These are phyloP conservation scores for Monoplex corrugatus DNA, from an alignment of 2,888 invertebrate species.

Conservation along the genomic window DNA sequence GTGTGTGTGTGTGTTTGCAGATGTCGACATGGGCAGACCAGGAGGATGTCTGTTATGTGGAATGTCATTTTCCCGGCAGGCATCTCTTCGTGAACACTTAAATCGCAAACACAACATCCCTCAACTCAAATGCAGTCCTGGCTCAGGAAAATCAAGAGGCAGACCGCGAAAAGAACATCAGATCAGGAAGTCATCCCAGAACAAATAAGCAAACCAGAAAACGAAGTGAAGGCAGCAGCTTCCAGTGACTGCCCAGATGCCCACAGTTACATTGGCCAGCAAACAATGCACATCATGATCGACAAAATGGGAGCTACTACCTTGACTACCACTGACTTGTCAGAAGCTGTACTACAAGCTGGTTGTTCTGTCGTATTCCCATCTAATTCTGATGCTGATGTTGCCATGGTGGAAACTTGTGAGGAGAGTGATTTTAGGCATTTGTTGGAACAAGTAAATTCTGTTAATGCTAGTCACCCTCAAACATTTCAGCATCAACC, in stretches of 20 bases:
- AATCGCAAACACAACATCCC: conserved; percentile 63
- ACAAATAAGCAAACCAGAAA: background rate
- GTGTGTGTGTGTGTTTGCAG: conserved; percentile 53
- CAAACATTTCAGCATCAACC: background rate
- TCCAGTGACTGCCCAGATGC: background rate
- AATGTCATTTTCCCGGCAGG: conserved; percentile 62
- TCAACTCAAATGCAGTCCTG: background rate
- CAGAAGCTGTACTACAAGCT: background rate
- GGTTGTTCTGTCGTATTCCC: background rate
- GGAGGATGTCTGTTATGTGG: conserved; percentile 67
- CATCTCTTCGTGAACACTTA: conserved; percentile 65
- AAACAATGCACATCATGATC: conserved; percentile 9
- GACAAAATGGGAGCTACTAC: conserved; percentile 25
- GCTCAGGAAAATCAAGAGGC: background rate
- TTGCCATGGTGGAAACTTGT: background rate
- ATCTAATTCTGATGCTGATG: background rate
- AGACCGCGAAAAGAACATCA: background rate
- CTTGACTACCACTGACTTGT: background rate
- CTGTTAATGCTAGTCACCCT: background rate
- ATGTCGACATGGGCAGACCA: conserved; percentile 58
- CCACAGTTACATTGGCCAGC: background rate
- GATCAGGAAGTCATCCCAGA: background rate
- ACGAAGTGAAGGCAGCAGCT: background rate
- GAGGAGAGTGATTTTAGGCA: background rate
- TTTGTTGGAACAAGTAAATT: background rate